Base-by-base conservation (phyloP, 2,797 vertebrate genomes). In the Serranus cabrilla region DNA sequence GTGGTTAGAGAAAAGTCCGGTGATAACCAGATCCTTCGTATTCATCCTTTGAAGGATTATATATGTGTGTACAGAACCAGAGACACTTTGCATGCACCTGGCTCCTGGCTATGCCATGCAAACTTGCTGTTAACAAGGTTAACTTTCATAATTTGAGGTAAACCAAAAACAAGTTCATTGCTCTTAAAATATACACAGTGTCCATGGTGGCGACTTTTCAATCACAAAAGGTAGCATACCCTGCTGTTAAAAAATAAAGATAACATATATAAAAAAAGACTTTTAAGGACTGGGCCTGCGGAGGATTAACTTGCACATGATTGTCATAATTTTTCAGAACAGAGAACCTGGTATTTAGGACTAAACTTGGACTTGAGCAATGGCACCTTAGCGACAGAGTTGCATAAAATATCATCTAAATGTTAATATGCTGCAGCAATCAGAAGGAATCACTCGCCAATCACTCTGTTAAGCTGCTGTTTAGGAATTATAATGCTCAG, bases 401-500 rank as follows among this genome's bases (percentile, higher is more conserved):
- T 11, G 10, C 25, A 57, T 51, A 23, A 21, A 2, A 65, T 52
- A 14, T 51, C 16, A 80, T 77, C 37, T 63, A 71, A 61, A 74
- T 80, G 59, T 67, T 84, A 61, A 71, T 69, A 58, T 52, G 68
- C 43, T 46, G n/a, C 49, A 5, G 71, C 42, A 0, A 59, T 82
- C 42, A 58, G 25, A 69, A 51, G 43, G 16, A 74, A 56, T 23
- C 17, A 63, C 42, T 63, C 42, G 55, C 23, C 65, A 81, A 54
- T 78, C 59, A 71, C 23, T 66, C 37, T 42, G 16, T 39, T 60
- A 52, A 71, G 65, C 58, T 42, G 45, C 67, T 76, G 54, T 72
- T 62, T 6, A 51, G 59, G 49, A 69, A 25, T n/a, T 37, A 47
- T 21, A 71, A 0, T 49, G 17, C 2, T 58, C 17, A 4, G 17